Conservation (phyloP, 92 coral and sea anemone species). For the Ricordea florida region DNA sequence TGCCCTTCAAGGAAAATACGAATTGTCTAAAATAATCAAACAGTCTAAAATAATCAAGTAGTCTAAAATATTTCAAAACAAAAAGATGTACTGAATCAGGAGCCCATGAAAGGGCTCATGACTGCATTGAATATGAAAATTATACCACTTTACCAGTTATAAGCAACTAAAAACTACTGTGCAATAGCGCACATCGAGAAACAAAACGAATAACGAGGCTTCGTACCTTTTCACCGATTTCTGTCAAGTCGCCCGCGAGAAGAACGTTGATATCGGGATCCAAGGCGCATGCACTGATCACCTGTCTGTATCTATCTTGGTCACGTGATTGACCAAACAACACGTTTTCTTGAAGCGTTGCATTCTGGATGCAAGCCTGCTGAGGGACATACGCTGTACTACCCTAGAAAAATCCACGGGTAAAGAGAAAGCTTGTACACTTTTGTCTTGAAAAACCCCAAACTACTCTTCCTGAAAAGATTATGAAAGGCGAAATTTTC, state of each 20-base stretch:
- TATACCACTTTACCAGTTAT: no score
- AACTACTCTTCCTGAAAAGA: no score
- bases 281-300: constrained; percentile 84
- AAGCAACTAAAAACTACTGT: no score
- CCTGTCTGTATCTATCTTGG: constrained; percentile 63
- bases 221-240: constrained; percentile 93
- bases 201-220: background rate
- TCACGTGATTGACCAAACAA: constrained; percentile 82
- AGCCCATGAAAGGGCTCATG: no score
- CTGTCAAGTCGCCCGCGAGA: constrained; percentile 88
- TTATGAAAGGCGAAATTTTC: no score
- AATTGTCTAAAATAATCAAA: background rate
- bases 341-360: constrained; percentile 84
- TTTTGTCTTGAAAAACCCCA: no score
- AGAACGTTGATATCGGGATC: constrained; percentile 81
- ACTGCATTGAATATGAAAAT: no score
- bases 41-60: no score
- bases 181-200: no score
- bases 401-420: constrained; percentile 78
- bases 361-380: constrained; percentile 96
- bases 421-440: no score
- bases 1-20: constrained; percentile 74
- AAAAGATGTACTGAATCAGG: no score
- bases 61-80: no score
- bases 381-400: constrained; percentile 91